Evolutionary conservation across 2,888 invertebrate species (phyloP), one percentile per base, ranked within the genome.

Genomic region (Phoenoteleia sp.): DNA sequence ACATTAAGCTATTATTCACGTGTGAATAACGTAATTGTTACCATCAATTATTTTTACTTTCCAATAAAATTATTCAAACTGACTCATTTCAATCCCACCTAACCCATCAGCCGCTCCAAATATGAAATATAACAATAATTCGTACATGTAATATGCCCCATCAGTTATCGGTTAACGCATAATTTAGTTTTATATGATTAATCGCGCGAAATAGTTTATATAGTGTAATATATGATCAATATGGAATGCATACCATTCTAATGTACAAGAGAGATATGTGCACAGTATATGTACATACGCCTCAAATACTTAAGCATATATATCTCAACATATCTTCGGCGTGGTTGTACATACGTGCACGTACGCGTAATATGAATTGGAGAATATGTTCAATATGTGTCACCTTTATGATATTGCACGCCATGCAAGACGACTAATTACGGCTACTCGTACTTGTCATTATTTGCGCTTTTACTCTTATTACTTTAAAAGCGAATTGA

Each of bases 151-250:
- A 74, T 52, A 7, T 15, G 52, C 27, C 11, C 21, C 64, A 75
- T 77, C 58, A 67, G 47, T 67, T 60, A 58, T 39, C 67, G 67
- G 56, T 77, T 69, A 69, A 77, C 54, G 69, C 54, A 47, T 69
- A 77, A 77, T 77, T 77, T 69, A 77, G 69, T 69, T 69, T 77
- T 67, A 77, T 60, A 52, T 39, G 67, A 77, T 67, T 77, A 77
- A 77, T 77, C 77, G 52, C 52, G 23, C 49, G 27, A 77, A 77
- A 62, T 67, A 77, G 69, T 77, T 77, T 77, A 69, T 77, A 69
- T 29, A 49, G 67, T 19, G 52, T 69, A 69, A 77, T 69, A 42
- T 29, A 77, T 69, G 67, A 77, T 77, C 77, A 77, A 79, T 79
- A 71, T 45, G 79, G 42, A 62, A 71, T 79, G 79, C 71, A 58